Conservation (phyloP, 2,888 invertebrate species). For the Orthosia cruda region DNA sequence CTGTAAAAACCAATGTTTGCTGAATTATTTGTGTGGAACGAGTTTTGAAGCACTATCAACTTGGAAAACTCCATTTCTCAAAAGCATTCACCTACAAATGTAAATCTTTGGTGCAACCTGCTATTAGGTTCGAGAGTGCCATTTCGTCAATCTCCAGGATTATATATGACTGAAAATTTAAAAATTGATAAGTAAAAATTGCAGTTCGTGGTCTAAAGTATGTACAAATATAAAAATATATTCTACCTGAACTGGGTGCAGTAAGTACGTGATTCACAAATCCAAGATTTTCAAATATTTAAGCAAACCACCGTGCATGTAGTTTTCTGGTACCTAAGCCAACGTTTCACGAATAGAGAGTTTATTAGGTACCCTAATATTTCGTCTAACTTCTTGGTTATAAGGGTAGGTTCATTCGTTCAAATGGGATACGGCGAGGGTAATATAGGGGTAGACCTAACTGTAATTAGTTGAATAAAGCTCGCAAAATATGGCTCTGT, state of each 20-base stretch:
- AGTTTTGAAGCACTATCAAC: slow-evolving; percentile 61
- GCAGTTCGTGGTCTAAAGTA: slow-evolving; percentile 33
- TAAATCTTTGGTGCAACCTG: slow-evolving; percentile 67
- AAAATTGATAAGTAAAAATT: slow-evolving; percentile 51
- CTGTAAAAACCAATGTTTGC: slow-evolving; percentile 43
- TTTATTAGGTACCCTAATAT: slow-evolving; percentile 31
- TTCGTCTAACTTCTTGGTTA: slow-evolving; percentile 43
- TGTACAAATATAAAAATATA: slow-evolving; percentile 18
- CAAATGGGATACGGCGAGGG: slow-evolving; percentile 23
- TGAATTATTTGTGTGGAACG: slow-evolving; percentile 66
- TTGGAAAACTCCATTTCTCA: slow-evolving; percentile 61
- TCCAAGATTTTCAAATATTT: slow-evolving; percentile 47
- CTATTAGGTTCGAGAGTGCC: slow-evolving; percentile 53
- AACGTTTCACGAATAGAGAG: slow-evolving; percentile 29
- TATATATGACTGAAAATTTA: slow-evolving; percentile 42
- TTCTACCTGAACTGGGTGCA: slow-evolving; percentile 32
- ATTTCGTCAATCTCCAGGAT: slow-evolving; percentile 65
- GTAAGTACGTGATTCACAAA: slow-evolving; percentile 40
- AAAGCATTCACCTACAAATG: slow-evolving; percentile 61
- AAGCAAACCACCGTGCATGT: slow-evolving; percentile 6
- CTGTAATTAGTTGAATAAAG: slow-evolving; percentile 66
- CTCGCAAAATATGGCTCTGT: slow-evolving; percentile 49
- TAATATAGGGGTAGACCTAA: slow-evolving; percentile 31
- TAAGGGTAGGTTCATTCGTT: slow-evolving; percentile 41
- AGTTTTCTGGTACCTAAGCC: too few relatives aligned